Evolutionary conservation across 2,113 vertebrate genomes (phyloP), one percentile per base, ranked within the genome.

Genomic region (Leuciscus idus): DNA sequence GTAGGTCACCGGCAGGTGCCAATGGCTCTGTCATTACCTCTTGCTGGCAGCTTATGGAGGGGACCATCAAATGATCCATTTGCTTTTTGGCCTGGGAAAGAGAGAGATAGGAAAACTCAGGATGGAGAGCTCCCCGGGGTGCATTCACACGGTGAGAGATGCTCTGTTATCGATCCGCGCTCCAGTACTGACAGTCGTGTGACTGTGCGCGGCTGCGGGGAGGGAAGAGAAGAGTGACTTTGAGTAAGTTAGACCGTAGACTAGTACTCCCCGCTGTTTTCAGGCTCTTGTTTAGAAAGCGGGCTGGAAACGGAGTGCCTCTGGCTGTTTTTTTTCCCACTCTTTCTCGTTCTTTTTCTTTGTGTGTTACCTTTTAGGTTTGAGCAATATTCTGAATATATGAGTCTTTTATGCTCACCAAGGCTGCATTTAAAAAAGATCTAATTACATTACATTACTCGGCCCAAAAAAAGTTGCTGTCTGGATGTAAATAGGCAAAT

Each of bases 11-110:
- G 89, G 90, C 92, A 92, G 93, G 93, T 93, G 92, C 92, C 91
- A 87, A 90, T 90, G 91, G 91, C 91, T 86, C 89, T 87, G 91
- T 93, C 93, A 93, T 94, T 95, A 93, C 92, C 91, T 93, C 90
- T 89, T 91, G 92, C 90, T 86, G 88, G 89, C 85, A 87, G 83
- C 76, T 85, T 72, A 82, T 73, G 59, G 85, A 89, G 84, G 78
- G 39, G 21, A 39, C 61, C 33, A 61, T 87, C 83, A 85, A 87
- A 89, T 89, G 77, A 87, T 85, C 83, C 74, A 85, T 89, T 82
- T 70, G 46, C 43, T 77, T 82, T 82, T 82, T 82, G 62, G 81
- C 83, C 62, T 61, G 1, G 59, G 77, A 89, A 64, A 36, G 66
- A 36, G 75, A 39, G 73, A 66, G 62, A 84, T 50, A 19, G 36